Evolutionary conservation across 2,797 vertebrate species (phyloP).

Genomic region (Falco cherrug): DNA sequence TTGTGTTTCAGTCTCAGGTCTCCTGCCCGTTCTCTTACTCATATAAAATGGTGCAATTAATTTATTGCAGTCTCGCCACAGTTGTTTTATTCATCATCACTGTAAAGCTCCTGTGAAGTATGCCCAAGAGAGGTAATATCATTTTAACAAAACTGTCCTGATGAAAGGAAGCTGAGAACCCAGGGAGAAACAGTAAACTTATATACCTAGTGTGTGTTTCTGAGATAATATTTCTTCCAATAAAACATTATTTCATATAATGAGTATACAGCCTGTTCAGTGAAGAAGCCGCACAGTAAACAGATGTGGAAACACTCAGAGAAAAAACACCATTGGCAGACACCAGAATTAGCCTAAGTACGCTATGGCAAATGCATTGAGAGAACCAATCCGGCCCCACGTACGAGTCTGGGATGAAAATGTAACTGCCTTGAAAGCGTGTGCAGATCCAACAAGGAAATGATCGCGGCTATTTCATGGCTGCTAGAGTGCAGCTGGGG

Average conservation of each 20-base stretch:
- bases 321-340: not conserved
- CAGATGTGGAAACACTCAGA: not conserved
- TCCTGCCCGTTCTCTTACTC: slow-evolving; percentile 59
- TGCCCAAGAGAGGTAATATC: slow-evolving; percentile 71
- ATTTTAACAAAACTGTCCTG: slow-evolving; percentile 55
- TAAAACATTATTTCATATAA: not conserved
- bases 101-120: slow-evolving; percentile 34
- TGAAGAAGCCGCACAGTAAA: not conserved
- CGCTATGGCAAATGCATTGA: not conserved
- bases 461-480: not conserved
- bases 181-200: not conserved
- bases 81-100: slow-evolving; percentile 77
- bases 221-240: slow-evolving; percentile 46
- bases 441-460: not conserved
- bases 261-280: not conserved
- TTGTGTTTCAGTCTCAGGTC: slow-evolving; percentile 47
- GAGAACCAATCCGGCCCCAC: not conserved
- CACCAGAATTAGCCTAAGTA: not conserved
- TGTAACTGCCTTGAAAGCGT: not conserved
- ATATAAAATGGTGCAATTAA: slow-evolving; percentile 67
- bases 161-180: slow-evolving; percentile 64
- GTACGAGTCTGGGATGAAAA: not conserved
- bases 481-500: not conserved
- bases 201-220: not conserved
- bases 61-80: slow-evolving; percentile 68